Percentiles rank a stretch among this genome's conserved stretches.
Evolutionary conservation across 2,113 vertebrate species (phyloP).

Genomic region (Pedetes capensis): DNA sequence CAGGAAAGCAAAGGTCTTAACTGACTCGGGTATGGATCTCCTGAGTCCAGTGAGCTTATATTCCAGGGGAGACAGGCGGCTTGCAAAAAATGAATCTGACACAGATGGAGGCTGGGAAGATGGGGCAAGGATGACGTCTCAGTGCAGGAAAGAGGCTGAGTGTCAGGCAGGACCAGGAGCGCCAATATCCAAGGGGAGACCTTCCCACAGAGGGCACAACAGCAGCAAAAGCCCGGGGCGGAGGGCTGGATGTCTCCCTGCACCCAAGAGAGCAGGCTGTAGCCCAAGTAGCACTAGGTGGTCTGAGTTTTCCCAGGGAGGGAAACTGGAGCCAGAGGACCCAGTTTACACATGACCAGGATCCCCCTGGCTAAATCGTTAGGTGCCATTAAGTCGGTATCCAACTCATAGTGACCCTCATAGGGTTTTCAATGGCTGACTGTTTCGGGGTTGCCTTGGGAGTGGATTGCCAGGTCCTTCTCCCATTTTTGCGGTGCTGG

Average conservation of each 20-base stretch:
- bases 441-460: too few species aligned
- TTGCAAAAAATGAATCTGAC: not conserved
- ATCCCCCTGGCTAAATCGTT: too few species aligned
- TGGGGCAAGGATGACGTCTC: not conserved
- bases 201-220: not conserved
- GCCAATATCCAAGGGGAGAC: fast-evolving
- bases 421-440: too few species aligned
- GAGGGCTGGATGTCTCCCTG: not conserved
- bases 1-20: not conserved
- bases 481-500: too few species aligned
- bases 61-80: not conserved
- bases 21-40: not conserved
- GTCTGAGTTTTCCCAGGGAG: not conserved
- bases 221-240: not conserved
- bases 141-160: fast-evolving
- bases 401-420: too few species aligned
- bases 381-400: too few species aligned
- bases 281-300: not conserved
- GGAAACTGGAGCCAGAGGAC: not conserved
- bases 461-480: too few species aligned
- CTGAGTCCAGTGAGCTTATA: not conserved
- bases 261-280: too few species aligned
- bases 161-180: not conserved
- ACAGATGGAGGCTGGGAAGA: not conserved
- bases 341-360: too few species aligned